These are phyloP conservation scores for Leuctra nigra DNA, from an alignment of 2,888 invertebrate species.

Conservation along the genomic window DNA sequence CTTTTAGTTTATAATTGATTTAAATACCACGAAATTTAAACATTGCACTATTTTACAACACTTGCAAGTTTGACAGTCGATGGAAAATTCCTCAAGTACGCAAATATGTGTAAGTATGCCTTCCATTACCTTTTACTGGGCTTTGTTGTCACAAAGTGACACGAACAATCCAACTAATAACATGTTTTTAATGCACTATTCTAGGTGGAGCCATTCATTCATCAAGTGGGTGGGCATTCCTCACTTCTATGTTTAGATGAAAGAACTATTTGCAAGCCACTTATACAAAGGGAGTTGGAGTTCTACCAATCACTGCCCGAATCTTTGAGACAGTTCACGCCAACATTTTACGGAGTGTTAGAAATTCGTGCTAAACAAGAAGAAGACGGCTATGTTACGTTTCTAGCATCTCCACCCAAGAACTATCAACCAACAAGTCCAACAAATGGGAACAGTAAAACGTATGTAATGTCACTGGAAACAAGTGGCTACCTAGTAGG, in stretches of 20 bases:
- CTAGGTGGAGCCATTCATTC: conserved; percentile 46
- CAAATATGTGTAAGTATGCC: conserved; percentile 22
- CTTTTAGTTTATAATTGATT: no score
- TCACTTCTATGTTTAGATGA: conserved; percentile 46
- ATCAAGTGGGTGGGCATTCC: conserved; percentile 50
- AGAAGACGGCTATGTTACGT: conserved; percentile 43
- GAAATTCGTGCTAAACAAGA: conserved; percentile 42
- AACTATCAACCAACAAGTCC: conserved; percentile 30
- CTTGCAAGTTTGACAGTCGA: conserved; percentile 11
- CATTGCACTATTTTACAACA: neutral
- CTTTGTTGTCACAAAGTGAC: no score
- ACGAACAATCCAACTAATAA: no score
- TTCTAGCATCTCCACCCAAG: conserved; percentile 41
- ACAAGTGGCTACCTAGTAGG: no score
- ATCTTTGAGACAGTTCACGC: conserved; percentile 44
- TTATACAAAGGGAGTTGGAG: conserved; percentile 45
- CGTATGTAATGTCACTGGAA: no score
- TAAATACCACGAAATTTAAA: no score
- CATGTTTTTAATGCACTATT: neutral
- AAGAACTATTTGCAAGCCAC: conserved; percentile 48
- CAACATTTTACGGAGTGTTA: conserved; percentile 46
- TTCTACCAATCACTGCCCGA: conserved; percentile 50
- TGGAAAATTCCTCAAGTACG: conserved; percentile 18
- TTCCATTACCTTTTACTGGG: no score
- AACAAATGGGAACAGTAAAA: neutral